Percentiles rank a stretch among this genome's conserved stretches.
phyloP scores from a whole-genome alignment of 2,888 invertebrate species.

The Vannuccia rotundouncinata region DNA sequence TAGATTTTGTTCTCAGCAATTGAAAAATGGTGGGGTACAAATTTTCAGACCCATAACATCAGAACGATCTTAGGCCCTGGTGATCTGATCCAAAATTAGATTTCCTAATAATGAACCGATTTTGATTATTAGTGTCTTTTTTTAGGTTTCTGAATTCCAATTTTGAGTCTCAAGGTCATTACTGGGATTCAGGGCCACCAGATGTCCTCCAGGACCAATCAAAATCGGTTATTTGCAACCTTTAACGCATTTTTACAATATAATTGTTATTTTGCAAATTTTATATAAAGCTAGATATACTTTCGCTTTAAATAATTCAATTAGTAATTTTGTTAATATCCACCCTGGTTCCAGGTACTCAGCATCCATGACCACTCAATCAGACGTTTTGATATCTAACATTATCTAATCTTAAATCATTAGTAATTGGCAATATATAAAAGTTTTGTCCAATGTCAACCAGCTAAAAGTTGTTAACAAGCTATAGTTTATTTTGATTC shows the following conservation, averaged over 20 bases:
- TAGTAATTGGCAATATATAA: too few species aligned
- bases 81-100: not conserved
- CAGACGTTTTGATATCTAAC: not conserved
- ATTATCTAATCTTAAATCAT: not conserved
- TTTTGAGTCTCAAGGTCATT: slow-evolving; percentile 14
- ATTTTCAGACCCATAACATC: not conserved
- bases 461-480: too few species aligned
- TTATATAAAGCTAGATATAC: slow-evolving; percentile 11
- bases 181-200: slow-evolving; percentile 1
- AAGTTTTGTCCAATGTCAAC: too few species aligned
- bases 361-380: not conserved
- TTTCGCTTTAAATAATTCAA: slow-evolving; percentile 9
- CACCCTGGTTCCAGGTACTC: slow-evolving; percentile 15
- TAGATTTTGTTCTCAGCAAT: not conserved
- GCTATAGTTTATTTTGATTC: too few species aligned
- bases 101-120: slow-evolving; percentile 24
- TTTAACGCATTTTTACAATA: not conserved
- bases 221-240: not conserved
- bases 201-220: not conserved
- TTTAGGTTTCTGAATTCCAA: not conserved
- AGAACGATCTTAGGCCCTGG: not conserved
- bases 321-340: not conserved
- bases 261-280: not conserved
- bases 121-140: not conserved
- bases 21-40: not conserved